Evolutionary conservation across 2,888 invertebrate genomes (phyloP).

Genomic region (Ectemnius lituratus): DNA sequence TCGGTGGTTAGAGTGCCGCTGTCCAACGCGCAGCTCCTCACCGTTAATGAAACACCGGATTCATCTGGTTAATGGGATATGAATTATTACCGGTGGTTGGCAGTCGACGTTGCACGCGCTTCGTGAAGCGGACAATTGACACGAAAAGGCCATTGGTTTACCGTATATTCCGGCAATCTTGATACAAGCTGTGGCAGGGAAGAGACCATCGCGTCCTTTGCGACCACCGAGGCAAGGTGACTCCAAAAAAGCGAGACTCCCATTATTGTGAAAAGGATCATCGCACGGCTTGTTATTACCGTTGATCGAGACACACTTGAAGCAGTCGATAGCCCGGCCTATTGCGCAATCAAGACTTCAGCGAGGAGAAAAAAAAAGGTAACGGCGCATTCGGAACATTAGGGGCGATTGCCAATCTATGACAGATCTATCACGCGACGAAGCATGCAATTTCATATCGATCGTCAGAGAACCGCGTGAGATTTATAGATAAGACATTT

Average conservation of each 20-base stretch:
- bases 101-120: not conserved
- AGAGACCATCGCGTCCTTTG: conserved; percentile 94
- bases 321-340: conserved; percentile 90
- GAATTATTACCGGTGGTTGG: not conserved
- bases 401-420: not conserved
- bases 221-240: conserved; percentile 96
- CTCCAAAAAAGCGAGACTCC: conserved; percentile 89
- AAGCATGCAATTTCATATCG: not conserved
- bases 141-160: conserved; percentile 76
- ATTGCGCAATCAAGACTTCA: not conserved
- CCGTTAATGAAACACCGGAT: conserved; percentile 88
- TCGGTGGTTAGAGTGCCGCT: conserved; percentile 97
- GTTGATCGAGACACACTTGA: conserved; percentile 96
- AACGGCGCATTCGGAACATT: not conserved
- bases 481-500: too few relatives aligned
- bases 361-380: not conserved
- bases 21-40: conserved; percentile 96
- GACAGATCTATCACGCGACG: not conserved
- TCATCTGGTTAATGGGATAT: conserved; percentile 81
- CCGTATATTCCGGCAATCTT: conserved; percentile 96
- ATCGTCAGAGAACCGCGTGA: too few relatives aligned
- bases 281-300: conserved; percentile 93
- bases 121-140: conserved; percentile 35
- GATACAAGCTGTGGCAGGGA: conserved; percentile 98
- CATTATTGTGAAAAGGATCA: conserved; percentile 97